Percentiles rank a stretch among this genome's conserved stretches.
Conservation (phyloP, 2,113 vertebrate genomes). For the Hemibagrus wyckioides region DNA sequence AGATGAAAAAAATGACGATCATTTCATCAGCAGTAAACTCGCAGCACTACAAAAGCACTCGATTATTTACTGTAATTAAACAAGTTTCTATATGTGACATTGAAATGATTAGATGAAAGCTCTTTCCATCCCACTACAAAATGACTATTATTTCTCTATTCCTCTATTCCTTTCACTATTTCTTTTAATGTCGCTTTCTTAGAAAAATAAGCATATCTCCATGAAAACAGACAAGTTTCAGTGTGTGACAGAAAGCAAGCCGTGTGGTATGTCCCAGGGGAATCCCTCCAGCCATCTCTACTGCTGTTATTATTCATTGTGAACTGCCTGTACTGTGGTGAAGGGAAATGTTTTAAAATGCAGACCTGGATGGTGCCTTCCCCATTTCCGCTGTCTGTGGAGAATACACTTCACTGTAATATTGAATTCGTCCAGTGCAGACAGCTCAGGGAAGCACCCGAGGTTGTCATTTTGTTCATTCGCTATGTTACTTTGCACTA, state of each 20-base stretch:
- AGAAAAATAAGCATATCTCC: background rate
- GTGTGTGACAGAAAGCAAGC: background rate
- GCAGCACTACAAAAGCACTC: too few species aligned
- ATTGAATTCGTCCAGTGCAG: background rate
- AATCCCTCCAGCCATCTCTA: background rate
- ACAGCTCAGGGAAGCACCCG: background rate
- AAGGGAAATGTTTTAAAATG: slow-evolving; percentile 8
- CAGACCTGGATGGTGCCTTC: background rate
- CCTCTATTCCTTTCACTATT: too few species aligned
- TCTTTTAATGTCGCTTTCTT: background rate
- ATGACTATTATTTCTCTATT: background rate
- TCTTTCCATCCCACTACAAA: too few species aligned
- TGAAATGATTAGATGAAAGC: background rate
- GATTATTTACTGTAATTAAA: background rate
- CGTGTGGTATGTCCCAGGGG: background rate
- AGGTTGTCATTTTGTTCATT: background rate
- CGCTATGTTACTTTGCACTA: background rate
- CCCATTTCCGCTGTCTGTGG: background rate
- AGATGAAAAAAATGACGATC: background rate
- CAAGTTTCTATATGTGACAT: background rate
- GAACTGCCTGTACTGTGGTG: background rate
- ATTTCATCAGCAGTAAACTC: background rate
- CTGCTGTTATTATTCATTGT: background rate
- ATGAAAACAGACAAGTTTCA: background rate
- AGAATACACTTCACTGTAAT: background rate